phyloP scores from a whole-genome alignment of 2,888 invertebrate species.

The Acanthosoma haemorrhoidale region DNA sequence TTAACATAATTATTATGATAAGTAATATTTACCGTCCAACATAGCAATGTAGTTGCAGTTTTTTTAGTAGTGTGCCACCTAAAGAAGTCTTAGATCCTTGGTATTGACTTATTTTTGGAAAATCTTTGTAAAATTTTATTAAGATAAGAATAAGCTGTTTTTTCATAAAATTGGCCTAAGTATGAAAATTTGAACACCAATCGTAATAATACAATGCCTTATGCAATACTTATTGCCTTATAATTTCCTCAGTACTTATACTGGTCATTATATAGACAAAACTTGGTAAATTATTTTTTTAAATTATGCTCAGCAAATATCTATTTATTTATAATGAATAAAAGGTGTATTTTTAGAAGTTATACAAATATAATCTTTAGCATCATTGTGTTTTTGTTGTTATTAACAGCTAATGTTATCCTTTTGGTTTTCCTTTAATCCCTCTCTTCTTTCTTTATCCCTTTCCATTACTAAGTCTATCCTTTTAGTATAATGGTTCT shows the following conservation, averaged over 20 bases:
- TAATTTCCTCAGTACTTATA: not conserved
- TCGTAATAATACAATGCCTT: not conserved
- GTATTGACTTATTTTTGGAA: no score
- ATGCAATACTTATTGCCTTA: constrained; percentile 13
- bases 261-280: no score
- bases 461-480: no score
- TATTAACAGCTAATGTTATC: not conserved
- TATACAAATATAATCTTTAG: constrained; percentile 1
- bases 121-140: no score
- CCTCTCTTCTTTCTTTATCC: not conserved
- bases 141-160: no score
- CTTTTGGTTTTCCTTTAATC: not conserved
- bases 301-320: not conserved
- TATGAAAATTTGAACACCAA: not conserved
- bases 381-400: not conserved
- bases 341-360: constrained; percentile 1
- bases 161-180: no score
- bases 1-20: no score
- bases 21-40: not conserved
- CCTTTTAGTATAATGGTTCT: no score
- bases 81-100: no score
- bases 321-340: constrained; percentile 5
- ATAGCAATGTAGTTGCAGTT: no score
- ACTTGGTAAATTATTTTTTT: not conserved
- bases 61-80: no score